Conservation (phyloP, 1,140 invertebrate species). For the Trichomalopsis sarcophagae region DNA sequence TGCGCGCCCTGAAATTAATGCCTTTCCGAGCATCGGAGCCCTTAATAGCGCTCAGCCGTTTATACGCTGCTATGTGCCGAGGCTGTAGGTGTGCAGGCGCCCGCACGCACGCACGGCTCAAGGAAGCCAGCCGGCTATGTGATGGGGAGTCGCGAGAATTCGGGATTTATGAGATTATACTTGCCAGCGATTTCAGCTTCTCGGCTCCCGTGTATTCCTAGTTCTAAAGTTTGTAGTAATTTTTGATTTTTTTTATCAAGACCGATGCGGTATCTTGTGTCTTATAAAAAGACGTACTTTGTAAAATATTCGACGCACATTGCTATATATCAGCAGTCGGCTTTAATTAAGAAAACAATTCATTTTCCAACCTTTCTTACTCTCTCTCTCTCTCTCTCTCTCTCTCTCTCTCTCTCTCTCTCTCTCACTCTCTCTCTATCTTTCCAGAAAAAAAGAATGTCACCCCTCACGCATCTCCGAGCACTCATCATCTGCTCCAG, state of each 20-base stretch:
- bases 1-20: constrained; percentile 66
- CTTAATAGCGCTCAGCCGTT: constrained; percentile 48
- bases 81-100: neutral
- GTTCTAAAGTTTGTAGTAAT: neutral
- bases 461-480: neutral
- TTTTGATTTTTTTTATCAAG: neutral
- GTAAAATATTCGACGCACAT: no score
- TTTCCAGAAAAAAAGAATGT: neutral
- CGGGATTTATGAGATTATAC: constrained; percentile 12
- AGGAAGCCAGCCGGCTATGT: no score
- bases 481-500: neutral
- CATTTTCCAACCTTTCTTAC: neutral
- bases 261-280: no score
- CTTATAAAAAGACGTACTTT: no score
- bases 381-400: neutral
- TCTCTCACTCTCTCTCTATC: neutral
- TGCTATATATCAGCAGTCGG: neutral
- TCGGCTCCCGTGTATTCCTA: neutral
- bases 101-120: no score
- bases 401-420: neutral
- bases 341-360: neutral
- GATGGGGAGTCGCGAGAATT: neutral
- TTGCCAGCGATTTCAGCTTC: neutral
- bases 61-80: neutral
- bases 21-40: constrained; percentile 61